A percentile compares a stretch with the other conserved stretches of the same genome.
phyloP scores from a whole-genome alignment of 2,888 invertebrate genomes.

The Agonum fuliginosum region DNA sequence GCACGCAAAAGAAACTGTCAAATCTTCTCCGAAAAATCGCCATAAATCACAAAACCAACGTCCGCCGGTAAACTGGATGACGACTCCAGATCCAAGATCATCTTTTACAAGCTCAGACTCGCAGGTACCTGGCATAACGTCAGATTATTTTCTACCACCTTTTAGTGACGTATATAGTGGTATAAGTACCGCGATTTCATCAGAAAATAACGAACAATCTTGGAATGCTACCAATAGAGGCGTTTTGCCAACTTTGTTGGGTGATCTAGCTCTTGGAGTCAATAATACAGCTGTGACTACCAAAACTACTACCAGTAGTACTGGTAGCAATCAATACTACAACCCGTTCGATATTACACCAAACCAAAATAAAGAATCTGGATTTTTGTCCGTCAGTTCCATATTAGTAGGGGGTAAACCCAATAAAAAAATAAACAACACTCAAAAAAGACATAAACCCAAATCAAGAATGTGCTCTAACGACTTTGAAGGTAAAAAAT shows the following conservation, averaged over 20 bases:
- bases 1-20: neutral
- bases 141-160: conserved; percentile 73
- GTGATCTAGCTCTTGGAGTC: conserved; percentile 75
- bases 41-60: conserved; percentile 65
- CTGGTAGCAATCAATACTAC: neutral
- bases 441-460: neutral
- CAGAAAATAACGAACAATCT: neutral
- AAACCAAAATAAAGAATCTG: conserved; percentile 64
- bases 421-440: neutral
- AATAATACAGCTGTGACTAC: conserved; percentile 62
- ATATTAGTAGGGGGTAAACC: conserved; percentile 65
- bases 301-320: neutral
- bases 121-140: conserved; percentile 65
- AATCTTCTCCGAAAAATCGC: neutral
- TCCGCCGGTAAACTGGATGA: conserved; percentile 79
- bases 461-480: neutral
- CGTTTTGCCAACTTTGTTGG: conserved; percentile 77
- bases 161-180: conserved; percentile 69
- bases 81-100: conserved; percentile 74
- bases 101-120: too few species aligned
- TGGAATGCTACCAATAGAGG: neutral
- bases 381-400: conserved; percentile 79
- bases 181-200: neutral
- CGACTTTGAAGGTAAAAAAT: neutral
- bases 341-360: neutral